Evolutionary conservation across 2,113 vertebrate genomes (phyloP).

Genomic region (Dromiciops gliroides): DNA sequence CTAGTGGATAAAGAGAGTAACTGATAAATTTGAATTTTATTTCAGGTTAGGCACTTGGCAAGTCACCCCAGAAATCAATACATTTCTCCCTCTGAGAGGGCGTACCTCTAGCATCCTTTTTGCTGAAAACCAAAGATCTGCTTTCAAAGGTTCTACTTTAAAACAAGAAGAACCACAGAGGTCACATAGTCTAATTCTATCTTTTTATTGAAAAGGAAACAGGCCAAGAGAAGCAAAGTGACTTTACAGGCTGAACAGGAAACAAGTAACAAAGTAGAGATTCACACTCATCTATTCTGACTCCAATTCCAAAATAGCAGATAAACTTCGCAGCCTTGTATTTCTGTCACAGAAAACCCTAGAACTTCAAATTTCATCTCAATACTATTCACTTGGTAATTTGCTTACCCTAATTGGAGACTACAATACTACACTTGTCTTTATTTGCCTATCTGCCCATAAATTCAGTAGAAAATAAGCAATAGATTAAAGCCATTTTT

Average conservation of each 20-base stretch:
- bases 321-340: not conserved
- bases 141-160: not conserved
- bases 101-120: not conserved
- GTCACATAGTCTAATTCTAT: not conserved
- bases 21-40: conserved; percentile 14
- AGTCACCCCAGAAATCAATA: not conserved
- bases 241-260: not conserved
- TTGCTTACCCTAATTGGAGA: conserved; percentile 29
- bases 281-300: not conserved
- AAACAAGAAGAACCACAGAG: not conserved
- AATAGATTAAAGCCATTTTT: not conserved
- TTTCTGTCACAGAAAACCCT: not conserved
- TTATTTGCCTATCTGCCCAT: conserved; percentile 34
- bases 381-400: not conserved
- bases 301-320: not conserved
- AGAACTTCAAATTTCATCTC: not conserved
- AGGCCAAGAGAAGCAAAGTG: not conserved
- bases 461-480: conserved; percentile 31
- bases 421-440: not conserved
- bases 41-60: not conserved
- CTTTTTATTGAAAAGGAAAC: not conserved
- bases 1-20: not conserved
- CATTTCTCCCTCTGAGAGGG: not conserved
- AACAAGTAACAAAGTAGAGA: not conserved
- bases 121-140: not conserved